Base-by-base conservation (phyloP, 2,888 invertebrate species). In the Rhyacophila evoluta region DNA sequence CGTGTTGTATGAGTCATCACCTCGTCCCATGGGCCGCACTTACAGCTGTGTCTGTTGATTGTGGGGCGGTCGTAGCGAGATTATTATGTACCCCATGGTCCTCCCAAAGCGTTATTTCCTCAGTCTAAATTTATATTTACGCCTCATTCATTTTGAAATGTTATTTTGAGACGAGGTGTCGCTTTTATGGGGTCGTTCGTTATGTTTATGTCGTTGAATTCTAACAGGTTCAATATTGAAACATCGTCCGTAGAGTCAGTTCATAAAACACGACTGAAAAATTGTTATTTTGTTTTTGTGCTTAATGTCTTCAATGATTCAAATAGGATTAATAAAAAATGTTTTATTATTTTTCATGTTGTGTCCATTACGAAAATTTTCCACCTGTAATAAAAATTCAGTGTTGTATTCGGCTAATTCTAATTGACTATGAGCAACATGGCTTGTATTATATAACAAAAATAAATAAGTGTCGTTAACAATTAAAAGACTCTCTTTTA, bases 121-220 rank as follows among this genome's bases (percentile, higher is more conserved):
- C 79, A 73, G 70, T 72, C 79, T 12, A 70, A 79, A 79, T 79
- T 79, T 79, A 76, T 76, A 76, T 79, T 79, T 74, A 79, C 79
- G 79, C 76, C 79, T 72, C 79, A 79, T 77, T 73, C 77, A 73
- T 39, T 69, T 70, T 70, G 28, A 70, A 78, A 78, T 74, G 70
- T 78, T 74, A 70, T 74, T 74, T 33, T 70, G 29, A 36, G 68
- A 73, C 15, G 38, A 76, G 76, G 76, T 72, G 41, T 55, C 55
- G 2, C 69, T 27, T 69, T 29, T 25, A 29, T 69, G 55, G 55
- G 1, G 55, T 2, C 19, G 10, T 55, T 55, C 25, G 25, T 55
- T 55, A 55, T 55, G 55, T 55, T 55, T 8, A 55, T 55, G 19
- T 25, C 55, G 25, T 19, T 10, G 19, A 55, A 15, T 55, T 25